Evolutionary conservation across 1,140 invertebrate genomes (phyloP), one percentile per base, ranked within the genome.

Genomic region (Rhysida immarginata): DNA sequence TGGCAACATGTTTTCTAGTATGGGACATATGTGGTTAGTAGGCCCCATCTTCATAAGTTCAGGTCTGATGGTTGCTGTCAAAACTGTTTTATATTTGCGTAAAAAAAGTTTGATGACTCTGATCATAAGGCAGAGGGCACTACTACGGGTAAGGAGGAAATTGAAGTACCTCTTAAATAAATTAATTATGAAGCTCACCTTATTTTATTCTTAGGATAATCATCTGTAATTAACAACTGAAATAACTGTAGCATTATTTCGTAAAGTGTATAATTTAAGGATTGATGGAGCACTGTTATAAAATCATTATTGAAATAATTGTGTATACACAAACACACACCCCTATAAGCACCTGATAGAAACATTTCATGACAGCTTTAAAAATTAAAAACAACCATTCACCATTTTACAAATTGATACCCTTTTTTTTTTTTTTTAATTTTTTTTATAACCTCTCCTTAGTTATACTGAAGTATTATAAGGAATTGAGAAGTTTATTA

Each of bases 1-100:
- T 68, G 76, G 75, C 35, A 74, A 75, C 53, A 69, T 80, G 56
- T 73, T 78, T 58, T 74, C 67, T 42, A 75, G 76, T 68, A 68
- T 81, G 49, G 78, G 58, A 53, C 78, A 80, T 67, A 79, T 81
- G 78, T 82, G 79, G 79, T 70, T 81, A 5, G 77, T 81, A 20
- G 80, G 79, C 58, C 79, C 79, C 14, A 77, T 81, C 63, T 80
- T 80, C 66, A 80, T 81, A 59, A 78, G 78, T 68, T 80, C 78
- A 41, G 79, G 79, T 50, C 74, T 81, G 60, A 80, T 81, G 79
- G 75, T 82, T 29, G 80, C 78, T 46, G 77, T 81, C 1, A 81
- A 80, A 64, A 80, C 78, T 63, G 77, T 81, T 69, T 65, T 82
- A 27, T 81, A 81, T 66, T 68, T 81, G 48, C 67, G 79, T 60